Base-by-base conservation (phyloP, 2,113 vertebrate genomes). In the Hippocampus mohnikei region DNA sequence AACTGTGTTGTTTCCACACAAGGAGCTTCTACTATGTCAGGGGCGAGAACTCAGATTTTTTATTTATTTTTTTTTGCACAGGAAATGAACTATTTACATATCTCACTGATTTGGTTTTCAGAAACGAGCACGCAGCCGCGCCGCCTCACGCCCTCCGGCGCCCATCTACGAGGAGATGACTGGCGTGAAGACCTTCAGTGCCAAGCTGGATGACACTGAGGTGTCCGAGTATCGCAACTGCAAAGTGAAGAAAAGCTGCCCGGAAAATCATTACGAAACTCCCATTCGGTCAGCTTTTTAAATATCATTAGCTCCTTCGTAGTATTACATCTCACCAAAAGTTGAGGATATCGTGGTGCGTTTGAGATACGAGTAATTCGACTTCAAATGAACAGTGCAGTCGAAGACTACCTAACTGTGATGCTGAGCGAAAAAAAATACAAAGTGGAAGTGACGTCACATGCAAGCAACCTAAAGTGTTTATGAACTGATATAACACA, bases 131-230 rank as follows among this genome's bases (percentile, higher is more conserved):
- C 20, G 12, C n/a, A 15, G 21, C 5, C 18, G 5, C n/a, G 25
- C 18, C 12, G 70, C 0, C 63, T 25, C 12, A 16, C 78, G 67
- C 40, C n/a, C 67, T 29, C 68, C 61, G 8, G 69, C 64, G 3
- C 77, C 88, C 40, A 86, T 93, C 70, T 93, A 93, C 9, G 93
- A 93, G 79, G 93, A 92, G 72, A 93, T 93, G 93, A 16, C 69
- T 0, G 78, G 81, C 5, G 5, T 81, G 66, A 8, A 70, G 41
- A 3, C 70, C 0, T 33, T 15, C 6, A 48, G 41, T 7, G 29
- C 21, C 3, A 91, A 90, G 37, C 12, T 23, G 23, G 7, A 25
- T 8, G 67, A 84, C 62, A 29, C 2, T 0, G 76, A 81, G 16
- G 11, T 10, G 5, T 58, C 82, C 0, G 74, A 75, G 41, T 87